Percentiles rank a stretch among this genome's conserved stretches.
phyloP scores from a whole-genome alignment of 2,888 invertebrate species.

The Drosophila algonquin region DNA sequence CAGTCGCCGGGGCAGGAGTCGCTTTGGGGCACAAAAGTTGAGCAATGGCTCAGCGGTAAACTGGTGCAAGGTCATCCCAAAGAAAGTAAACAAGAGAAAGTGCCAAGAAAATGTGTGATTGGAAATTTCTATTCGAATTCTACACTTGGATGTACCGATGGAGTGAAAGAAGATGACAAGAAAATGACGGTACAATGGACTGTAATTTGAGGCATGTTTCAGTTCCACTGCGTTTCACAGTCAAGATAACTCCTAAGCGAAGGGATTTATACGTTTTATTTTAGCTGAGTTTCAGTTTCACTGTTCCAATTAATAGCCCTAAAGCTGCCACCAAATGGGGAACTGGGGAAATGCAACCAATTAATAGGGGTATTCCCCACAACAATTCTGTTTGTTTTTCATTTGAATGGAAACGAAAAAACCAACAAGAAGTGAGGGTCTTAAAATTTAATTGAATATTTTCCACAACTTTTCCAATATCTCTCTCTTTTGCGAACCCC shows the following conservation, averaged over 20 bases:
- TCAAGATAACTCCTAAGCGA: too few species aligned
- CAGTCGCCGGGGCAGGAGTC: not conserved
- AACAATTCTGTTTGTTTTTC: not conserved
- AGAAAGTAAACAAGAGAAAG: slow-evolving; percentile 5
- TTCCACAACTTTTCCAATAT: not conserved
- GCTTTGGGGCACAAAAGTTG: slow-evolving; percentile 19
- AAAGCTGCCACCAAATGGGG: too few species aligned
- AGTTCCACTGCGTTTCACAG: too few species aligned
- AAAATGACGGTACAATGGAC: not conserved
- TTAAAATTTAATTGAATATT: not conserved
- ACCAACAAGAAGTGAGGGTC: not conserved
- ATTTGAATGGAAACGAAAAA: not conserved
- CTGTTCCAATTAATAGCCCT: too few species aligned
- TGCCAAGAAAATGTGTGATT: slow-evolving; percentile 4
- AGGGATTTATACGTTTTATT: too few species aligned
- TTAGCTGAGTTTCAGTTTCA: too few species aligned
- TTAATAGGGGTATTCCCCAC: not conserved
- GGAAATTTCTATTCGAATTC: not conserved
- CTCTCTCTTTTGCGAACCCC: not conserved
- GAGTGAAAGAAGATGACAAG: not conserved
- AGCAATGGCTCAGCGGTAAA: slow-evolving; percentile 22
- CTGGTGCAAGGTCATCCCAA: slow-evolving; percentile 26
- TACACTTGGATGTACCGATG: not conserved
- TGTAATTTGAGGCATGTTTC: too few species aligned
- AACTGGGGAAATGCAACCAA: not conserved